A percentile compares a stretch with the other conserved stretches of the same genome.
phyloP scores from a whole-genome alignment of 2,113 vertebrate genomes.

The Oenanthe oenanthe region DNA sequence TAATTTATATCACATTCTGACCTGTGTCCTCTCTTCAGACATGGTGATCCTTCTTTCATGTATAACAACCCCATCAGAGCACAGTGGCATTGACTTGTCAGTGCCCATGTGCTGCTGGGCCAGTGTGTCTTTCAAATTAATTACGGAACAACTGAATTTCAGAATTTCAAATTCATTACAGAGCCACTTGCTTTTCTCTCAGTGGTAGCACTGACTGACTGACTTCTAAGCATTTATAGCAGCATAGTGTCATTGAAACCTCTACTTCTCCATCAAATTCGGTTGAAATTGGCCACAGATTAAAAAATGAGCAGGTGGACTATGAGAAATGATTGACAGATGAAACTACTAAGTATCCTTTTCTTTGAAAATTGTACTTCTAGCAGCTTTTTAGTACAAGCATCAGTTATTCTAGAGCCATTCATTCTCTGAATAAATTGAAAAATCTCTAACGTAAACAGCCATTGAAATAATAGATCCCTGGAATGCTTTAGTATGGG shows the following conservation, averaged over 20 bases:
- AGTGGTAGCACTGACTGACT: background rate
- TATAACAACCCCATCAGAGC: background rate
- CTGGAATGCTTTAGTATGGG: conserved; percentile 45
- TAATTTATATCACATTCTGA: background rate
- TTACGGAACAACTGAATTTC: background rate
- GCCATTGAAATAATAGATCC: conserved; percentile 32
- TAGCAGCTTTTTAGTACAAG: conserved; percentile 12
- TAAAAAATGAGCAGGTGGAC: background rate
- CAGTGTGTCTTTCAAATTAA: background rate
- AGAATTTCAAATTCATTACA: background rate
- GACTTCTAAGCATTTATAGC: background rate
- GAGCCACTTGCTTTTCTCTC: background rate
- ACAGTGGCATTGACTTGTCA: background rate
- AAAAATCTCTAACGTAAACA: conserved; percentile 57
- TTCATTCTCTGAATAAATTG: conserved; percentile 21
- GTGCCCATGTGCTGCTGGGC: background rate
- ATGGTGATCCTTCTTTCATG: background rate
- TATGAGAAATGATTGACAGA: background rate
- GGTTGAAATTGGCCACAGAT: background rate
- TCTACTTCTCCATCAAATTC: background rate
- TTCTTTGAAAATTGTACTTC: background rate
- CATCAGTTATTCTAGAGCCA: background rate
- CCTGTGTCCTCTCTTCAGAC: background rate
- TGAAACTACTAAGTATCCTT: background rate
- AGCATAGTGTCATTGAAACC: background rate